Base-by-base conservation (phyloP, 2,797 vertebrate species). In the Gadopsis bispinosus region DNA sequence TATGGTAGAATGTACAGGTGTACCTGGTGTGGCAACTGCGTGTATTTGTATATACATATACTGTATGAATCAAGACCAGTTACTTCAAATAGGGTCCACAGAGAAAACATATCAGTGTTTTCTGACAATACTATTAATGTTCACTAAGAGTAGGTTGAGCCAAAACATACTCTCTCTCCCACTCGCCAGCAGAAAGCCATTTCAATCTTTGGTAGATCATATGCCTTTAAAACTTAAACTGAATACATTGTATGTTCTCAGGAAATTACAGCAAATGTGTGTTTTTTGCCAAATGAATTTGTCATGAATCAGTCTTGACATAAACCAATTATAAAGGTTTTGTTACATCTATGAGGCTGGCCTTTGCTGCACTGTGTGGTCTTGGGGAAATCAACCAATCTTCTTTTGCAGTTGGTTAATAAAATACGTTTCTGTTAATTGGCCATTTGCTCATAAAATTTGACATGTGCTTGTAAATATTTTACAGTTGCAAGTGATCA, bases 371-470 rank as follows among this genome's bases (percentile, higher is more conserved):
- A 47, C 41, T 5, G 60, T n/a, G 56, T 45, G 45, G 20, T 73
- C 37, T 69, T 58, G 12, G 63, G 66, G 29, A 81, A 75, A 87
- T 90, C 67, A 87, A 59, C 85, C 47, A 87, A 61, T 86, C 50
- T 47, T 58, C 53, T 75, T 80, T 74, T 68, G n/a, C 69, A 77
- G 48, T 65, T 43, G 56, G 58, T 87, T 79, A 77, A 90, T 64
- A 53, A 59, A 79, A 70, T 77, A 77, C 62, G 77, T 69, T 72
- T 63, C 75, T 62, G 67, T 79, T 92, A 84, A 85, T 86, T 84
- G 75, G 41, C 19, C 5, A 59, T 84, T 77, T 54, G 54, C 75
- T 79, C 48, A 60, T 72, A 54, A 71, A 53, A 69, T 53, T 37
- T 73, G 35, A 51, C 41, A 43, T 7, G 43, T 69, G 13, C 48